Conservation (phyloP, 2,797 vertebrate genomes). For the Acanthis flammea region DNA sequence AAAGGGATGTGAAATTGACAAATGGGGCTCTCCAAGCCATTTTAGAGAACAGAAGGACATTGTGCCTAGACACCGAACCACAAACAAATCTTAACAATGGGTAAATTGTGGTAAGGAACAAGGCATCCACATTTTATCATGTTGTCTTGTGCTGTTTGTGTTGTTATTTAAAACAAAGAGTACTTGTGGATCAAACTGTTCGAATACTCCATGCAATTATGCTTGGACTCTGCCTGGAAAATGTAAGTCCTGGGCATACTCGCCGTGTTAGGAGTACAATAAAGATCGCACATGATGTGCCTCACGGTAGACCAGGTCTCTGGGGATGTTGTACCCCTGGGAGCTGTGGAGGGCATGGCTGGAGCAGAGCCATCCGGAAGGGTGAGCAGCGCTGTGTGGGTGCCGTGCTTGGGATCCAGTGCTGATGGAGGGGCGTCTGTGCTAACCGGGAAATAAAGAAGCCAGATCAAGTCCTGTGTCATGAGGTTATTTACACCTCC, state of each 20-base stretch:
- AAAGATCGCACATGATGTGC: fast-evolving
- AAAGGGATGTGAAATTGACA: not conserved
- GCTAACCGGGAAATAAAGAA: not conserved
- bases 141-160: not conserved
- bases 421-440: not conserved
- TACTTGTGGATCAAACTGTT: not conserved
- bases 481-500: not conserved
- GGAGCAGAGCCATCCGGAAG: not conserved
- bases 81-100: not conserved
- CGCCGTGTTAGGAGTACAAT: fast-evolving
- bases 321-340: fast-evolving
- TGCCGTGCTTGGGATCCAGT: fast-evolving
- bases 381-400: fast-evolving
- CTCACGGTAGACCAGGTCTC: fast-evolving
- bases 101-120: not conserved
- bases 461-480: not conserved
- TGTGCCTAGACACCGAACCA: not conserved
- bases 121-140: not conserved
- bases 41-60: not conserved
- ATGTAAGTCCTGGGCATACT: fast-evolving
- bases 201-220: not conserved
- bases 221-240: not conserved
- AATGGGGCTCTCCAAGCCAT: not conserved
- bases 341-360: fast-evolving
- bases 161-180: not conserved